A percentile compares a stretch with the other conserved stretches of the same genome.
phyloP scores from a whole-genome alignment of 2,797 vertebrate species.

The Tachyglossus aculeatus region DNA sequence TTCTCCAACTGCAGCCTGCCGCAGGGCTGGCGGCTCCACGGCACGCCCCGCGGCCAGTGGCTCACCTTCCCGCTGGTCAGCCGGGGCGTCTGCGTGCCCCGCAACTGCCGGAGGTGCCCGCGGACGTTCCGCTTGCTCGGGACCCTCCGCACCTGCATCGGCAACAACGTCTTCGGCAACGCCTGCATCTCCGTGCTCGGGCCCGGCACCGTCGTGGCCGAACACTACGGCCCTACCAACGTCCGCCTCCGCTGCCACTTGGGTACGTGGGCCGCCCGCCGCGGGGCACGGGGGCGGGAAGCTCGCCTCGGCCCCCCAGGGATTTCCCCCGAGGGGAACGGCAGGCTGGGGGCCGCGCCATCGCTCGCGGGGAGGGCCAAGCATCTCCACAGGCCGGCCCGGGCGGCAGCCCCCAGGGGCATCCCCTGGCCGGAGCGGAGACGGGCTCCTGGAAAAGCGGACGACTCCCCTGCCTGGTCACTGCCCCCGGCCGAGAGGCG shows the following conservation, averaged over 20 bases:
- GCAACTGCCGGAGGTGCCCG: constrained; percentile 93
- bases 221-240: constrained; percentile 97
- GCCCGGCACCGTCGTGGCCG: constrained; percentile 88
- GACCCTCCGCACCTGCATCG: constrained; percentile 95
- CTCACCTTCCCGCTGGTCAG: constrained; percentile 96
- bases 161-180: constrained; percentile 97
- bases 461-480: no score
- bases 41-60: constrained; percentile 92
- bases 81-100: constrained; percentile 91
- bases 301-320: background rate
- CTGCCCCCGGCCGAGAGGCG: no score
- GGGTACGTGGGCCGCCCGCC: constrained; percentile 86
- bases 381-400: no score
- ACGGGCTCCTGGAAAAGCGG: no score
- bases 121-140: constrained; percentile 93
- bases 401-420: no score
- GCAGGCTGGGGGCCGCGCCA: no score
- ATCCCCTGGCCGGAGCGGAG: no score
- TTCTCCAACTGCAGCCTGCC: constrained; percentile 86
- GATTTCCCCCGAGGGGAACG: background rate
- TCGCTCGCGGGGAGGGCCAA: no score
- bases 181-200: constrained; percentile 95
- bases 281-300: background rate
- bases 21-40: constrained; percentile 92
- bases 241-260: constrained; percentile 96